Percentiles rank a stretch among this genome's conserved stretches.
Conservation (phyloP, 2,888 invertebrate genomes). For the Actias luna region DNA sequence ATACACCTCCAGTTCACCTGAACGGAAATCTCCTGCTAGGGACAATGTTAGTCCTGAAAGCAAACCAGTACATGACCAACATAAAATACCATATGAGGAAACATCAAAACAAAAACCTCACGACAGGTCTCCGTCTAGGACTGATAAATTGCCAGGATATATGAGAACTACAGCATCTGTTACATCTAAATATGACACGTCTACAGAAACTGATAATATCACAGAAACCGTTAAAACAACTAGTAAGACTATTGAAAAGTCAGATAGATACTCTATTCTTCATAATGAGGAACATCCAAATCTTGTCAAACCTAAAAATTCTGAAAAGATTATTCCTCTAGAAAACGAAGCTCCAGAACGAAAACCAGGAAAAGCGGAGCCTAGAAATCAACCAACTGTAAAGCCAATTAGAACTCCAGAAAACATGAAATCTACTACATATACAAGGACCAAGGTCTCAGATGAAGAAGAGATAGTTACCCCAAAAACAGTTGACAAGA, state of each 20-base stretch:
- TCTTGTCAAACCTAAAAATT: neutral
- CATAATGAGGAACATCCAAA: neutral
- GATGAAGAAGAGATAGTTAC: neutral
- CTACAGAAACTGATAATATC: constrained; percentile 11
- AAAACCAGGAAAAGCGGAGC: neutral
- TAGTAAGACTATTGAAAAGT: neutral
- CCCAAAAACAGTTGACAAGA: constrained; percentile 17
- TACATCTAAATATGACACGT: constrained; percentile 30
- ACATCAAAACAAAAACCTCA: constrained; percentile 9
- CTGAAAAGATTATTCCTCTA: neutral
- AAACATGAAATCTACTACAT: neutral
- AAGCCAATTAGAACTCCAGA: neutral
- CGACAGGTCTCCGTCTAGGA: constrained; percentile 10
- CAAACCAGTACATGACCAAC: neutral
- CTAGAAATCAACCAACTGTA: neutral
- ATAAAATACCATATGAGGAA: neutral
- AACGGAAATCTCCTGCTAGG: neutral
- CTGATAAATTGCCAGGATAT: constrained; percentile 15
- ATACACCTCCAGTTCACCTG: neutral
- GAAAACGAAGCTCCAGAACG: neutral
- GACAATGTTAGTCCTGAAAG: constrained; percentile 12
- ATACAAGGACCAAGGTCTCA: neutral
- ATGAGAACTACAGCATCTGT: constrained; percentile 29
- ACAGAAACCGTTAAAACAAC: neutral
- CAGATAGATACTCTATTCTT: neutral